Conservation (phyloP, 2,888 invertebrate genomes). For the Drosophila borealis region DNA sequence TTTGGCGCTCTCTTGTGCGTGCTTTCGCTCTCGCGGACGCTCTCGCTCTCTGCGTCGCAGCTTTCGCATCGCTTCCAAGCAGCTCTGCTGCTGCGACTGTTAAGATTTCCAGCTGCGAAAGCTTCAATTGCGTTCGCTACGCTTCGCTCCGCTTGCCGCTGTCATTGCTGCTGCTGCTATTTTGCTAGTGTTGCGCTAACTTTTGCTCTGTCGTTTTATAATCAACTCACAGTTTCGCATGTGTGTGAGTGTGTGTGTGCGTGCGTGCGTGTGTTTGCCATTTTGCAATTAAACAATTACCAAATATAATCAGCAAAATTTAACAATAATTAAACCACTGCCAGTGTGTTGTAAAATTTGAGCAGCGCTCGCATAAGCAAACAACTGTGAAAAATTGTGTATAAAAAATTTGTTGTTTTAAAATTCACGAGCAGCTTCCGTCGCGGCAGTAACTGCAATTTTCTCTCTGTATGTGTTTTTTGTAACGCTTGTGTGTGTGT, state of each 20-base stretch:
- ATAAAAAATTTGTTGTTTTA: constrained; percentile 71
- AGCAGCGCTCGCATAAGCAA: constrained; percentile 9
- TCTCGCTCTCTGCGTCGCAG: constrained; percentile 25
- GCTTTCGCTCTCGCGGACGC: constrained; percentile 3
- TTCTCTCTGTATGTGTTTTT: constrained; percentile 58
- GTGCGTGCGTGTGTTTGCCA: constrained; percentile 22
- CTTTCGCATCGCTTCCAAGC: constrained; percentile 44
- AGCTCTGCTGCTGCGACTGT: constrained; percentile 34
- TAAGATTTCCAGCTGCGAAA: constrained; percentile 58
- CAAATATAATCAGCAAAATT: constrained; percentile 23
- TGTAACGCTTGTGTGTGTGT: constrained; percentile 33
- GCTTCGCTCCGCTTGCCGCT: constrained; percentile 66
- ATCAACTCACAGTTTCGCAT: constrained; percentile 62
- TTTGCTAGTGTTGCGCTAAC: constrained; percentile 83
- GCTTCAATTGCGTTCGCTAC: constrained; percentile 58
- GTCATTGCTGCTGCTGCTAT: constrained; percentile 69
- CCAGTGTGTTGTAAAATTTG: not conserved
- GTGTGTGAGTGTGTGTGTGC: constrained; percentile 32
- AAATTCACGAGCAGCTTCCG: constrained; percentile 69
- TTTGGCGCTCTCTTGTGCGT: constrained; percentile 17
- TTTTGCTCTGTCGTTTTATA: constrained; percentile 83
- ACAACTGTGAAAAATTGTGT: constrained; percentile 48
- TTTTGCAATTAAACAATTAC: constrained; percentile 37
- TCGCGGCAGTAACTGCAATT: constrained; percentile 73
- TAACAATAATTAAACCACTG: constrained; percentile 31